Evolutionary conservation across 1,140 invertebrate species (phyloP).

Genomic region (Listronotus oregonensis): DNA sequence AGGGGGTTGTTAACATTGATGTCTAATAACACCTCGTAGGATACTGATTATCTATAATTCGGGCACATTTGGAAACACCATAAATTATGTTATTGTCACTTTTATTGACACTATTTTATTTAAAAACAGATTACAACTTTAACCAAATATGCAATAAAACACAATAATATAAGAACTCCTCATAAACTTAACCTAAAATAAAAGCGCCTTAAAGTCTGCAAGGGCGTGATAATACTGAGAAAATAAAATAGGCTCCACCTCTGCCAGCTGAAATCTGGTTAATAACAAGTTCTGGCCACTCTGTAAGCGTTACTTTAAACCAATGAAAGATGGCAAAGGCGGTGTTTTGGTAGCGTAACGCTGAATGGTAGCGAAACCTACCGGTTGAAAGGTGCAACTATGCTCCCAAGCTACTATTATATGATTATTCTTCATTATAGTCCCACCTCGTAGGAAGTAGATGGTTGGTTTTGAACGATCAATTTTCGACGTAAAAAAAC

Average conservation of each 20-base stretch:
- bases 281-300: slow-evolving; percentile 13
- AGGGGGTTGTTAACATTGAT: too few species aligned
- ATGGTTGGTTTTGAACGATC: slow-evolving; percentile 54
- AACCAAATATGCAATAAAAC: slow-evolving; percentile 1
- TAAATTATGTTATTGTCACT: too few species aligned
- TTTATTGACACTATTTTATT: too few species aligned
- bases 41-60: too few species aligned
- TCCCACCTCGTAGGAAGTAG: slow-evolving; percentile 57
- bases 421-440: slow-evolving; percentile 59
- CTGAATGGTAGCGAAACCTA: slow-evolving; percentile 53
- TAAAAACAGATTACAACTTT: too few species aligned
- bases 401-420: slow-evolving; percentile 55
- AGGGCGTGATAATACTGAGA: slow-evolving; percentile 14
- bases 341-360: slow-evolving; percentile 27
- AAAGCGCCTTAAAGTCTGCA: slow-evolving; percentile 16
- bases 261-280: slow-evolving; percentile 8
- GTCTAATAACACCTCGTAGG: too few species aligned
- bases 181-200: slow-evolving; percentile 17
- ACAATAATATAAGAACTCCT: slow-evolving; percentile 6
- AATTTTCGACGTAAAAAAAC: slow-evolving; percentile 55
- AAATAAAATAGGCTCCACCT: slow-evolving; percentile 9
- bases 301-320: not conserved
- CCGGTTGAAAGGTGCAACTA: slow-evolving; percentile 41
- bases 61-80: too few species aligned
- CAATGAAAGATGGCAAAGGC: slow-evolving; percentile 29